phyloP scores from a whole-genome alignment of 2,888 invertebrate species.

The Pediacus dermestoides region DNA sequence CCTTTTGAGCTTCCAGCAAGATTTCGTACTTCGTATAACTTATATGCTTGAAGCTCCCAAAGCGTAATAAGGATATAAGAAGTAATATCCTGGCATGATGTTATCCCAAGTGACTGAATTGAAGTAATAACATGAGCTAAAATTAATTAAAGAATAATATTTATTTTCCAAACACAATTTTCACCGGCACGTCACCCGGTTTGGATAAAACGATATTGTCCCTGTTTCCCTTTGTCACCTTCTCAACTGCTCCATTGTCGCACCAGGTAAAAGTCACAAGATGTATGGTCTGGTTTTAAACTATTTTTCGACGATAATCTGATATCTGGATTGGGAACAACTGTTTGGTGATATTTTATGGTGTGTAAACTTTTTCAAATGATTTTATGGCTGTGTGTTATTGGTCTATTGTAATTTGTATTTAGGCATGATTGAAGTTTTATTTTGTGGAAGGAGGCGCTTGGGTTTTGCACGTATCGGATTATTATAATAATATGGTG shows the following conservation, averaged over 20 bases:
- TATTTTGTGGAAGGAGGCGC: conserved; percentile 29
- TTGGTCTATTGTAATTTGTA: conserved; percentile 22
- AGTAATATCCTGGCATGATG: conserved; percentile 27
- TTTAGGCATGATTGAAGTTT: conserved; percentile 22
- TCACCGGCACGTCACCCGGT: no score
- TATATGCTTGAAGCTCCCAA: no score
- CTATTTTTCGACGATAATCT: conserved; percentile 21
- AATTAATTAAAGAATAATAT: conserved; percentile 32
- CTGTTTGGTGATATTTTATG: conserved; percentile 35
- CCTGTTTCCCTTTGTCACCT: conserved; percentile 22
- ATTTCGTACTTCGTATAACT: no score
- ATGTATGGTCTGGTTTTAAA: conserved; percentile 19
- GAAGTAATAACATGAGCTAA: conserved; percentile 22
- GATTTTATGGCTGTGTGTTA: conserved; percentile 28
- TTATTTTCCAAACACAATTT: conserved; percentile 34
- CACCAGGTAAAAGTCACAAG: conserved; percentile 22
- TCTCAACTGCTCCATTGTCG: conserved; percentile 24
- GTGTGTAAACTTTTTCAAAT: conserved; percentile 37
- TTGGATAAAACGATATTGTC: conserved; percentile 22
- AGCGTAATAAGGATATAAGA: conserved; percentile 23
- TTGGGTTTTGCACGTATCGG: conserved; percentile 23
- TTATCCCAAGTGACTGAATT: conserved; percentile 18
- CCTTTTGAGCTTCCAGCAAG: no score
- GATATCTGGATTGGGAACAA: conserved; percentile 23
- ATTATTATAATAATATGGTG: conserved; percentile 20